Evolutionary conservation across 2,888 invertebrate genomes (phyloP).

Genomic region (Pardosa pseudoannulata): DNA sequence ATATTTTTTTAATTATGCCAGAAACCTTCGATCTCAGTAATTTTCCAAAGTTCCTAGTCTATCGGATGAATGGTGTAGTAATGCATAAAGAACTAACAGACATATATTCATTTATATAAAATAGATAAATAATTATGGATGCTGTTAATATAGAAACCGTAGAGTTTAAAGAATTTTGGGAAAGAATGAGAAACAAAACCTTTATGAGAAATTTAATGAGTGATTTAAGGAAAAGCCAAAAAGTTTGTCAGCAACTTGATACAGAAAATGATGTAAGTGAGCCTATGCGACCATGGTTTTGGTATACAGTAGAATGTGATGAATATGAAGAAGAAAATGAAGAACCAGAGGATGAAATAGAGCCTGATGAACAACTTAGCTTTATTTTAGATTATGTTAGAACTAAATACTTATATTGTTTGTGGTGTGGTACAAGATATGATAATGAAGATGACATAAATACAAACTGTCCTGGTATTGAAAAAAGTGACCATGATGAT

Average conservation of each 20-base stretch:
- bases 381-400: conserved; percentile 83
- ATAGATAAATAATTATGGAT: too few species aligned
- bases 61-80: too few species aligned
- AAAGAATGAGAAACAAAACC: conserved; percentile 79
- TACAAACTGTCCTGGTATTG: conserved; percentile 83
- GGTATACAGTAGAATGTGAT: conserved; percentile 77
- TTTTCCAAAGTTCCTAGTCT: too few species aligned
- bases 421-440: conserved; percentile 87
- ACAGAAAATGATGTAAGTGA: conserved; percentile 78
- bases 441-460: conserved; percentile 82
- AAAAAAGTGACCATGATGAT: conserved; percentile 81
- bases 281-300: conserved; percentile 82
- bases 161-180: conserved; percentile 81
- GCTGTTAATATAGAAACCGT: too few species aligned
- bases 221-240: conserved; percentile 80
- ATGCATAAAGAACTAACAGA: too few species aligned
- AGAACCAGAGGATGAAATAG: conserved; percentile 75
- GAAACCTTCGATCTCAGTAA: too few species aligned
- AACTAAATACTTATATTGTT: conserved; percentile 85
- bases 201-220: conserved; percentile 78
- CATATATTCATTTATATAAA: too few species aligned
- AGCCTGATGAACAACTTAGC: conserved; percentile 81
- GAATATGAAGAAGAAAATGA: conserved; percentile 74
- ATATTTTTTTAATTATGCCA: too few species aligned
- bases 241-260: conserved; percentile 82